Evolutionary conservation across 2,797 vertebrate species (phyloP), one percentile per base, ranked within the genome.

Genomic region (Lerista edwardsae): DNA sequence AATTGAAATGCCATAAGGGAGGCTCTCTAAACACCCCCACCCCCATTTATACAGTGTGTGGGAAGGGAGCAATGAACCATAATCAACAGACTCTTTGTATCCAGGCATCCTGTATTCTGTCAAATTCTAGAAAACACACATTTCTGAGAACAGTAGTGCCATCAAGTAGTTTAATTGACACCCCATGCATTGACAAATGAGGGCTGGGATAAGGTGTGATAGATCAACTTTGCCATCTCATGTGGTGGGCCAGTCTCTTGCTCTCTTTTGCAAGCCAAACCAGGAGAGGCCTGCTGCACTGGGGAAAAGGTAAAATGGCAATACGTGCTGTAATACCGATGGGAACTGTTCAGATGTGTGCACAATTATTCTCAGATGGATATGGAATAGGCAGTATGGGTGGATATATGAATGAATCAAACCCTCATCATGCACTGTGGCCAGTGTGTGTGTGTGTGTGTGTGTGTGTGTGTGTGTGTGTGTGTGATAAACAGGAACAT

Each of bases 1-100:
- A 91, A 85, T 44, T 86, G 81, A 92, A 92, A 88, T 92, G 90
- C 88, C 87, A 87, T 87, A 90, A 89, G 90, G 88, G 90, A 92
- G 87, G 88, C 9, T 84, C 89, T 90, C 87, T 91, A 89, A 93
- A 94, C 82, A 90, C 61, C 67, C 79, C 4, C 41, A 44, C 47
- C 88, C 78, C 77, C 91, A 65, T 61, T 92, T 2, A 6, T 91
- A 89, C 79, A 86, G 36, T 80, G 87, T 65, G 82, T 2, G 84
- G 79, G 83, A 85, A 75, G 87, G 69, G 91, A 79, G 75, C 17
- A 87, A 91, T 61, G 44, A 79, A 72, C 68, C 85, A 82, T 65
- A 83, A 72, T 17, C 25, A 69, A 80, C 71, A 85, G 3, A 7
- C 44, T 74, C 82, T 23, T 47, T 65, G 31, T 15, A 8, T 9